Conservation (phyloP, 2,797 vertebrate species). For the Epinephelus coioides region DNA sequence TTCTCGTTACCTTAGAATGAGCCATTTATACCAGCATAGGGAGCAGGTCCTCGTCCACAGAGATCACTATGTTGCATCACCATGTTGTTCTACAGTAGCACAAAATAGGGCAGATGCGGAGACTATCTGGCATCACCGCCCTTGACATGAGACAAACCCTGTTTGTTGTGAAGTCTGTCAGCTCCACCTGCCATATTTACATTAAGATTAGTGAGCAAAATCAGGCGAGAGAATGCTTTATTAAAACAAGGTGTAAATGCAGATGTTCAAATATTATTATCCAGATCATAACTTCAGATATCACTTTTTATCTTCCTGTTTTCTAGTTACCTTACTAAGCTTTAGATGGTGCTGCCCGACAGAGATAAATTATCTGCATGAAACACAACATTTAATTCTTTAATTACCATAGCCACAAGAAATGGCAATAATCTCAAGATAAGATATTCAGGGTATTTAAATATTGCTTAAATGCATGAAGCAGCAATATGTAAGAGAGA, state of each 20-base stretch:
- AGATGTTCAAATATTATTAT: conserved; percentile 9
- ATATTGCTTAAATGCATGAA: conserved; percentile 24
- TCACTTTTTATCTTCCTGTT: neutral
- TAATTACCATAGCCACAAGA: conserved; percentile 30
- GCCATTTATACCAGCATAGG: too few relatives aligned
- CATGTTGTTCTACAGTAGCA: too few relatives aligned
- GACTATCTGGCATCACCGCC: neutral
- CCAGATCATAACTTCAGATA: neutral
- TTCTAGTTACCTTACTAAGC: conserved; percentile 2
- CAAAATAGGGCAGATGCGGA: neutral
- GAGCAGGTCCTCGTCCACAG: too few relatives aligned
- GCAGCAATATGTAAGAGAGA: conserved; percentile 13
- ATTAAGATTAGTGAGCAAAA: neutral
- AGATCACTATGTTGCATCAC: too few relatives aligned
- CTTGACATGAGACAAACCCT: neutral
- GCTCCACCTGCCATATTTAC: neutral
- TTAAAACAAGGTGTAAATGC: neutral
- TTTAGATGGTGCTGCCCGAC: neutral
- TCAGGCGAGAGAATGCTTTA: neutral
- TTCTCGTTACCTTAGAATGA: too few relatives aligned
- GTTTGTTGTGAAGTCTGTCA: neutral
- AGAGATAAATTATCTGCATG: conserved; percentile 12
- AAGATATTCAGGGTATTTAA: conserved; percentile 17
- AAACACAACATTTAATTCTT: conserved; percentile 25
- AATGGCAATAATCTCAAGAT: conserved; percentile 12